Conservation (phyloP, 2,888 invertebrate genomes). For the Epicampocera succincta region DNA sequence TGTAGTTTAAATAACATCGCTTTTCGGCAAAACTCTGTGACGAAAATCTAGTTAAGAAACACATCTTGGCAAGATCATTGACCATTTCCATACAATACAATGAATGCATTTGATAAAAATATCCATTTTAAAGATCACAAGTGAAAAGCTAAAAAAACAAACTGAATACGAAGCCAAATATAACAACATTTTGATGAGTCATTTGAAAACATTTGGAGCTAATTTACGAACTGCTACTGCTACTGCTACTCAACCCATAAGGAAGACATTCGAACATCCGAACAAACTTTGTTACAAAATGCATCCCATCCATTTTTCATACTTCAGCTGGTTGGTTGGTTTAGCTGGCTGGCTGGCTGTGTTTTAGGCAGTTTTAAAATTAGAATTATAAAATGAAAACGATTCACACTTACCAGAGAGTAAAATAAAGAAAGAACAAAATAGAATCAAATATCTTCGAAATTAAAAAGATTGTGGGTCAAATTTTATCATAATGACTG, state of each 20-base stretch:
- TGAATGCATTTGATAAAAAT: slow-evolving; percentile 37
- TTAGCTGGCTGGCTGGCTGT: slow-evolving; percentile 7
- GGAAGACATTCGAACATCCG: slow-evolving; percentile 31
- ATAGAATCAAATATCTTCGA: slow-evolving; percentile 22
- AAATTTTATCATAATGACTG: slow-evolving; percentile 55
- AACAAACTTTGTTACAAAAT: neutral
- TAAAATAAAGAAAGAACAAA: slow-evolving; percentile 4
- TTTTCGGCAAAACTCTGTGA: slow-evolving; percentile 2
- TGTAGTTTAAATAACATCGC: neutral
- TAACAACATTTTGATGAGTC: slow-evolving; percentile 50
- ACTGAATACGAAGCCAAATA: slow-evolving; percentile 37
- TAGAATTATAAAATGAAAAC: slow-evolving; percentile 58
- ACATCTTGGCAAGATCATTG: slow-evolving; percentile 46
- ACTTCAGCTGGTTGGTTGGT: slow-evolving; percentile 10
- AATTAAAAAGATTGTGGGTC: slow-evolving; percentile 62
- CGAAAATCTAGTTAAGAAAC: slow-evolving; percentile 33
- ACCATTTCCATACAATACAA: slow-evolving; percentile 40
- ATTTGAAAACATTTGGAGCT: slow-evolving; percentile 62
- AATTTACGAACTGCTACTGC: slow-evolving; percentile 46
- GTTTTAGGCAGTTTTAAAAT: slow-evolving; percentile 56
- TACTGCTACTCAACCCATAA: slow-evolving; percentile 46
- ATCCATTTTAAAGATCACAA: slow-evolving; percentile 31
- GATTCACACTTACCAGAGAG: slow-evolving; percentile 16
- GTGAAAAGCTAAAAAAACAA: neutral
- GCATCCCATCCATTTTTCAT: slow-evolving; percentile 44